phyloP scores from a whole-genome alignment of 2,888 invertebrate genomes.

The Athalia circularis region DNA sequence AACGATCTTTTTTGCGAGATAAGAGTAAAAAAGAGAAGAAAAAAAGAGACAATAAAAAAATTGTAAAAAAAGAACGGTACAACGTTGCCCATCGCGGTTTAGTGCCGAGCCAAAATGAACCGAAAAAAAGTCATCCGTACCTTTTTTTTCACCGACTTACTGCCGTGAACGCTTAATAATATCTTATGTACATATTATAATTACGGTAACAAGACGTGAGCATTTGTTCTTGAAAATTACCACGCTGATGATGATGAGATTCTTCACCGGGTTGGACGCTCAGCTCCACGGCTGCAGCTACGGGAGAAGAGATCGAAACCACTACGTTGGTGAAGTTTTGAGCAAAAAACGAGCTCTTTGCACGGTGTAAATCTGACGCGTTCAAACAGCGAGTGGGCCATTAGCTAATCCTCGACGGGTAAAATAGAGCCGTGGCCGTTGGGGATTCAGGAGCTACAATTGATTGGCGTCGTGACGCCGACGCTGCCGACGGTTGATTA shows the following conservation, averaged over 20 bases:
- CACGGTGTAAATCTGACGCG: constrained; percentile 68
- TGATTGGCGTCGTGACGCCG: constrained; percentile 67
- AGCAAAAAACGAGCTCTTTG: constrained; percentile 8
- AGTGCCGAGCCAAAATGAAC: background rate
- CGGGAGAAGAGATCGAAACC: background rate
- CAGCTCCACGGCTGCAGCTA: background rate
- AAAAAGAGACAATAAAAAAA: too few species aligned
- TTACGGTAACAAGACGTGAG: background rate
- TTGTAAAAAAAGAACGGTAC: background rate
- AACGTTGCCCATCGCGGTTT: background rate
- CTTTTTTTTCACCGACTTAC: constrained; percentile 4
- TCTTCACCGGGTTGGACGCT: background rate
- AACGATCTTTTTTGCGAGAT: too few species aligned
- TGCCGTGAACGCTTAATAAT: background rate
- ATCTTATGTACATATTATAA: background rate
- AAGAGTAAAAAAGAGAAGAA: too few species aligned
- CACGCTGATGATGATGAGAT: constrained; percentile 6
- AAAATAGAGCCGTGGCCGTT: constrained; percentile 63
- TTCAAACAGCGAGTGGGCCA: constrained; percentile 71
- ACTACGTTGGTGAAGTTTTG: background rate
- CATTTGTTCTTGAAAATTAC: constrained; percentile 20
- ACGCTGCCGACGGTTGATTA: constrained; percentile 68
- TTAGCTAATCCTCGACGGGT: constrained; percentile 70
- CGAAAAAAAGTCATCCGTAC: constrained; percentile 3
- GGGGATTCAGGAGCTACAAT: constrained; percentile 68